Evolutionary conservation across 2,888 invertebrate genomes (phyloP).

Genomic region (Thymelicus lineola): DNA sequence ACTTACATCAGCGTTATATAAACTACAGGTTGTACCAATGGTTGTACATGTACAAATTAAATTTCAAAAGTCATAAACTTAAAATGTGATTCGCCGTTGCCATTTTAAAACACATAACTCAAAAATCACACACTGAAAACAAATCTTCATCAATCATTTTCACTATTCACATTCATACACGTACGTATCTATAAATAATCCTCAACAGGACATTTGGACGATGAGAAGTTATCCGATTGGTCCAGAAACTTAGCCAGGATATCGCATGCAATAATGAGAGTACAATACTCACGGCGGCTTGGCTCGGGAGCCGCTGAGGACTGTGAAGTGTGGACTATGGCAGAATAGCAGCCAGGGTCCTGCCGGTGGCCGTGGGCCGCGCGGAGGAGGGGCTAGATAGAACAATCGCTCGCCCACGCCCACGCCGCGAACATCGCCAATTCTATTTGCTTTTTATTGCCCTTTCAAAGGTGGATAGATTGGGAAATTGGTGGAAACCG

Average conservation of each 20-base stretch:
- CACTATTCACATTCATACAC: too few relatives aligned
- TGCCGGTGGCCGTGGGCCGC: constrained; percentile 30
- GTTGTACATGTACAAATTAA: background rate
- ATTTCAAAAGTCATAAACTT: too few relatives aligned
- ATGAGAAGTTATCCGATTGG: background rate
- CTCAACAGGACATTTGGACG: too few relatives aligned
- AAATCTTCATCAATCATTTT: too few relatives aligned
- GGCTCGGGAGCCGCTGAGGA: constrained; percentile 3
- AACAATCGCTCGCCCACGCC: constrained; percentile 39
- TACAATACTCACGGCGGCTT: constrained; percentile 24
- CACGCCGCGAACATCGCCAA: constrained; percentile 13
- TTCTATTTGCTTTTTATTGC: constrained; percentile 32
- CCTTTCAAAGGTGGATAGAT: constrained; percentile 19
- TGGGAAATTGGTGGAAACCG: constrained; percentile 29
- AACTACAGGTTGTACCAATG: too few relatives aligned
- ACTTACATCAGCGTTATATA: too few relatives aligned
- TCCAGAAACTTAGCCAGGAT: background rate
- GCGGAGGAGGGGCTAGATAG: constrained; percentile 40
- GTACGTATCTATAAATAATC: too few relatives aligned
- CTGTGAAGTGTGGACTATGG: constrained; percentile 20
- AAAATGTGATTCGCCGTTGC: too few relatives aligned
- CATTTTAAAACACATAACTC: too few relatives aligned
- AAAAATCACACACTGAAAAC: too few relatives aligned
- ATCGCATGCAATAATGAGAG: constrained; percentile 10
- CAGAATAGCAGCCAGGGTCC: constrained; percentile 2